These are phyloP conservation scores for Pygoscelis antarcticus DNA, from an alignment of 2,113 vertebrate genomes.

Conservation along the genomic window DNA sequence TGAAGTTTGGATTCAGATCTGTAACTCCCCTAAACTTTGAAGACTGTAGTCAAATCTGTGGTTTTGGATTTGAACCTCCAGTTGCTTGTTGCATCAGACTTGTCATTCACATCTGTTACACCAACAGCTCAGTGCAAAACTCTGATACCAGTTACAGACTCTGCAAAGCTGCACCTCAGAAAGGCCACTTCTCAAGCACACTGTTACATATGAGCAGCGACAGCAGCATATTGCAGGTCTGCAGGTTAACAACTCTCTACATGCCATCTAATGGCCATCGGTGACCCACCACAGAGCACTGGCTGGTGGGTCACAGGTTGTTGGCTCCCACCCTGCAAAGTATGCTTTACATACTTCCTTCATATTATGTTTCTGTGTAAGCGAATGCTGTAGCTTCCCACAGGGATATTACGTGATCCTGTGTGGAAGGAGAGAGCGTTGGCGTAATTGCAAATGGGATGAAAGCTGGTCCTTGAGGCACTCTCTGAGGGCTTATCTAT, in stretches of 20 bases:
- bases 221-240: constrained; percentile 25
- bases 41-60: constrained; percentile 21
- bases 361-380: background rate
- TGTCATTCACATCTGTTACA: constrained; percentile 1
- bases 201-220: background rate
- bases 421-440: background rate
- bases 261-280: background rate
- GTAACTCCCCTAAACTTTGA: constrained; percentile 29
- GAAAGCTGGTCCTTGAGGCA: background rate
- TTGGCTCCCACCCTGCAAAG: background rate
- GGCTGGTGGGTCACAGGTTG: background rate
- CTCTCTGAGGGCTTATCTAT: background rate
- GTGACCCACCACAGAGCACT: background rate
- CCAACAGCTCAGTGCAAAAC: background rate
- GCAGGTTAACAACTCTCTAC: background rate
- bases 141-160: background rate
- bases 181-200: background rate
- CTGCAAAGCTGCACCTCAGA: background rate
- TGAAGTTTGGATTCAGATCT: constrained; percentile 59
- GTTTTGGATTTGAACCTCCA: constrained; percentile 30
- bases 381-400: background rate
- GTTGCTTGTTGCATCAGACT: background rate
- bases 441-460: background rate
- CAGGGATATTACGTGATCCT: background rate
- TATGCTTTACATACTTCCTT: background rate